These are phyloP conservation scores for Poeciliopsis presidionis DNA, from an alignment of 2,797 vertebrate genomes.

Conservation along the genomic window DNA sequence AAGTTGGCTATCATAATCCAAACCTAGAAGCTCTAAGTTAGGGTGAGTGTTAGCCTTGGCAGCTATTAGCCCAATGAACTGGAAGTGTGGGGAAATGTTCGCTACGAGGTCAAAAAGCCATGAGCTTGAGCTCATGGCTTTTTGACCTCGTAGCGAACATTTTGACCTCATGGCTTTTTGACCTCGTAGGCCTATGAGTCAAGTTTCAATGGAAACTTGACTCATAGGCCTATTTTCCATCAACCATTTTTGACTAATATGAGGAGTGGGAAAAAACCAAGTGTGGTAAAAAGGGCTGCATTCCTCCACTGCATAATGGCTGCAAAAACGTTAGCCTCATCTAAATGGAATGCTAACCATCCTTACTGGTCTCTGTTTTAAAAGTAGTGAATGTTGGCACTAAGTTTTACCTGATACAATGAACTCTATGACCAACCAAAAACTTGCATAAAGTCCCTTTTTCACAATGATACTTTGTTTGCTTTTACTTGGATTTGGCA, in stretches of 20 bases:
- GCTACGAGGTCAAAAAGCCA: neutral
- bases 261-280: neutral
- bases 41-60: neutral
- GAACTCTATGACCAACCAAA: slow-evolving; percentile 34
- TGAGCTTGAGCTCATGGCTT: neutral
- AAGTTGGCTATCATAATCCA: neutral
- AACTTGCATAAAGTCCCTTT: slow-evolving; percentile 27
- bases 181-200: too few species aligned
- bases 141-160: too few species aligned
- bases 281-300: neutral
- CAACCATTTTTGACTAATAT: neutral
- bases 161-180: too few species aligned
- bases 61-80: neutral
- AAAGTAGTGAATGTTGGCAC: slow-evolving; percentile 20
- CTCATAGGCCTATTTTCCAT: neutral
- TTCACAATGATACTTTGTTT: slow-evolving; percentile 36
- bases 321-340: neutral
- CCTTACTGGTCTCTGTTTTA: neutral
- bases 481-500: slow-evolving; percentile 14
- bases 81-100: neutral
- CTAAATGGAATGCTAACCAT: neutral
- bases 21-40: neutral
- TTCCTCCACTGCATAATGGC: neutral
- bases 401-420: slow-evolving; percentile 9
- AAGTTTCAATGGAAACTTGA: neutral